Base-by-base conservation (phyloP, 2,888 invertebrate species). In the Epinotia bilunana region DNA sequence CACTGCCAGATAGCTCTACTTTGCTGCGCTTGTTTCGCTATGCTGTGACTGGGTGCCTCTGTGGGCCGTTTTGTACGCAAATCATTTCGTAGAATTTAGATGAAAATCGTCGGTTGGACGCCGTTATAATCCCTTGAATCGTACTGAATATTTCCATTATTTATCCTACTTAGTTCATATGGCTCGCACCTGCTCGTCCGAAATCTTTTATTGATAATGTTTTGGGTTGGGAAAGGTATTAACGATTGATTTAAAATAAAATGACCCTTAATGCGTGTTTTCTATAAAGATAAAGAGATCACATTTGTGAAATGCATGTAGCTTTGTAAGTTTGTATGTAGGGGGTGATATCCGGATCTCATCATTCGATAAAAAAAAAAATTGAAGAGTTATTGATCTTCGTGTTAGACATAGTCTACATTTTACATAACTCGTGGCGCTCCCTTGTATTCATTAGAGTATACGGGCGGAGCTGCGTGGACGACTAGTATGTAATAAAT, bases 1-100 rank as follows among this genome's bases (percentile, higher is more conserved):
- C 78, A 82, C 86, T 82, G 84, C 71, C 11, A 4, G 18, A 76
- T 68, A 72, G 16, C 13, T 23, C 77, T 77, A 77, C 77, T 73
- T 75, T 64, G 9, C 49, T 82, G 76, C 82, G 81, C 72, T 68
- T 78, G 43, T 70, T 79, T 80, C 78, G 73, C 78, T 78, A 80
- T 74, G 78, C 81, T 82, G 78, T 81, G 79, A 76, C 78, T 78
- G 72, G 74, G 79, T 79, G 75, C 78, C 78, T 80, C 78, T 9
- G 23, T 69, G n/a, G 46, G 23, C n/a, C 28, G 72, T 57, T 72
- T 43, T 64, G 64, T 78, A 78, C 83, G 81, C 82, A 83, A 84
- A 83, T 86, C 84, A 85, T 88, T 87, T 84, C 82, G 82, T 81
- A 82, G 81, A 81, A 83, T 86, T 87, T 86, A 86, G 87, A 86